Evolutionary conservation across 2,113 vertebrate species (phyloP), one percentile per base, ranked within the genome.

Genomic region (Mormoops blainvillei): DNA sequence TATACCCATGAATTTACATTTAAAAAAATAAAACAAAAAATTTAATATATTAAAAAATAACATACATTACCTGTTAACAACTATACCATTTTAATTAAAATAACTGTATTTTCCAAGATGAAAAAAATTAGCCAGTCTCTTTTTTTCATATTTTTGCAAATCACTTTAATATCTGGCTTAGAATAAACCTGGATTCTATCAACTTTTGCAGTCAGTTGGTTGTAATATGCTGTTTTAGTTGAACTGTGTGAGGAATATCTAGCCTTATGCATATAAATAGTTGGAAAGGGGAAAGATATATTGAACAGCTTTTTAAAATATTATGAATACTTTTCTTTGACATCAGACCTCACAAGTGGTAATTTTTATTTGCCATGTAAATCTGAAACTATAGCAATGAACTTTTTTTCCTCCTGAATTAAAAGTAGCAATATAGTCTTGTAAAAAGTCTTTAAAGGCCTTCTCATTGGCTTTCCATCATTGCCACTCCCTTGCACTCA

Each of bases 311-410:
- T 58, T 89, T 91, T 74, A 20, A 85, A 33, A 81, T 68, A 52
- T 33, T 91, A 48, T 65, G 36, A 94, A 41, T 52, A 41, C 77
- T 88, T 88, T 87, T 88, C 31, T 95, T 94, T 89, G 41, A 91
- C 50, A 38, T 85, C 61, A 68, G 31, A 68, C 41, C 9, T 56
- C 2, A 56, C 20, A 71, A 76, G 48, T 71, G 45, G 13, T 77
- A 36, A 7, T 82, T 90, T 82, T 94, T 84, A 67, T 16, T 28
- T 89, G 31, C 50, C 52, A 2, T 50, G 31, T 80, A 26, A 84
- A 48, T 94, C 45, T 80, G 38, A 86, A 63, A 63, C 61, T 63
- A 31, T 63, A 31, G 61, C 61, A 63, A 31, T 63, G 61, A 63
- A 63, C 61, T 83, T 78, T 87, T 65, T 77, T 43, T 83, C 76